Conservation (phyloP, 2,888 invertebrate genomes). For the Doris montereyensis region DNA sequence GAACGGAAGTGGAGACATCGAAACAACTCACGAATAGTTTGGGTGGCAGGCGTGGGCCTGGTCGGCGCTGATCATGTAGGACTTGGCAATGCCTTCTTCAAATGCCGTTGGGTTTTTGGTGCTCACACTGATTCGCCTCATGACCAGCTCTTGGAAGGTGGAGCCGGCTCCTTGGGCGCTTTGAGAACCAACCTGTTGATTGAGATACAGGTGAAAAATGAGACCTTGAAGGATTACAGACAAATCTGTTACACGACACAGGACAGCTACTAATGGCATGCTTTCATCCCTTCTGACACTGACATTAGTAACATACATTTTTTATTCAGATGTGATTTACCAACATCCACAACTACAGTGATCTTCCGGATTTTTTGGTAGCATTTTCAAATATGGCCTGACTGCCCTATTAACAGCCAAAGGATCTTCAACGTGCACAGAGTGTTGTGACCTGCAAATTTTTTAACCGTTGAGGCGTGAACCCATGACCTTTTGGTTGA, state of each 20-base stretch:
- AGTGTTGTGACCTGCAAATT: too few relatives aligned
- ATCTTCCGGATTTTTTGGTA: too few relatives aligned
- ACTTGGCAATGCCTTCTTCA: constrained; percentile 74
- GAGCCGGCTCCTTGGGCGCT: constrained; percentile 75
- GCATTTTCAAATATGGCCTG: too few relatives aligned
- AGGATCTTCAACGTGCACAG: too few relatives aligned
- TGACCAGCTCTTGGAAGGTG: constrained; percentile 72
- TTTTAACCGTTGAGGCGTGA: too few relatives aligned
- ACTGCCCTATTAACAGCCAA: too few relatives aligned
- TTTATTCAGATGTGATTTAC: too few relatives aligned
- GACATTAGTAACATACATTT: too few relatives aligned
- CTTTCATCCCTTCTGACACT: background rate
- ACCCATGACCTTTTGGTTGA: too few relatives aligned
- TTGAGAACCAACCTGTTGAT: constrained; percentile 74
- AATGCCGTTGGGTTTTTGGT: constrained; percentile 60
- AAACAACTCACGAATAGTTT: constrained; percentile 74
- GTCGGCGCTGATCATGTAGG: constrained; percentile 73
- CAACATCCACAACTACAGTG: too few relatives aligned
- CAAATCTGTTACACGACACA: background rate
- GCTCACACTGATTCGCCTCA: constrained; percentile 69
- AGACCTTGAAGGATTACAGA: background rate
- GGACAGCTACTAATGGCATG: background rate
- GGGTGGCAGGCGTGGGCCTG: constrained; percentile 75
- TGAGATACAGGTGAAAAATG: background rate
- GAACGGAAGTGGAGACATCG: too few relatives aligned